Evolutionary conservation across 2,113 vertebrate species (phyloP).

Genomic region (Tachysurus vachellii): DNA sequence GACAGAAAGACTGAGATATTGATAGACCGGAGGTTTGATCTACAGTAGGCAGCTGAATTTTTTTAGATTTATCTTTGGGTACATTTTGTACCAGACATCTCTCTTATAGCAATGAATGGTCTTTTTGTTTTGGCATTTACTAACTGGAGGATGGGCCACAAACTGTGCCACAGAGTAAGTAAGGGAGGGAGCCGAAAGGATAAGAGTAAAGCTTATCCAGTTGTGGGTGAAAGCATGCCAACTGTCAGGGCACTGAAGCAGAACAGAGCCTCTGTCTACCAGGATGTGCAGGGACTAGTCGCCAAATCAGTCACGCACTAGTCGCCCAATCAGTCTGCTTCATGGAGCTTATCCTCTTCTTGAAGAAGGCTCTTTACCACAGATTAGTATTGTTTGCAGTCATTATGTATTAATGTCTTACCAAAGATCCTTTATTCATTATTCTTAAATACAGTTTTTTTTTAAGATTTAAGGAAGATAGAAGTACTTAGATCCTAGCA

Average conservation of each 20-base stretch:
- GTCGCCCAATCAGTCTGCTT: background rate
- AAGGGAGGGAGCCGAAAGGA: slow-evolving; percentile 22
- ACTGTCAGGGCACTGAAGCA: slow-evolving; percentile 54
- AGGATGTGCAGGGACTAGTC: slow-evolving; percentile 17
- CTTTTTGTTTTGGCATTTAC: slow-evolving; percentile 56
- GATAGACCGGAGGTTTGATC: background rate
- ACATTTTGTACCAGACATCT: slow-evolving; percentile 29
- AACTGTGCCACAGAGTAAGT: slow-evolving; percentile 15
- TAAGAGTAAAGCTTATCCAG: slow-evolving; percentile 48
- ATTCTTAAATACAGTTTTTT: background rate
- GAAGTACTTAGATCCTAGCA: background rate
- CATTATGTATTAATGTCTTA: background rate
- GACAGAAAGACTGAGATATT: background rate
- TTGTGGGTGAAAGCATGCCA: slow-evolving; percentile 57
- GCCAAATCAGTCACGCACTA: slow-evolving; percentile 13
- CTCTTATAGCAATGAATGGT: slow-evolving; percentile 47
- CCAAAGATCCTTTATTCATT: slow-evolving; percentile 1
- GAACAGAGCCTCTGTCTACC: slow-evolving; percentile 57
- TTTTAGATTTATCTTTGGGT: slow-evolving; percentile 33
- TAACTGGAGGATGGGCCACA: slow-evolving; percentile 18
- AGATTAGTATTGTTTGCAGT: slow-evolving; percentile 26
- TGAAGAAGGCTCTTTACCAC: background rate
- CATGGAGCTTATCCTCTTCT: background rate
- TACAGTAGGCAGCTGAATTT: slow-evolving; percentile 1
- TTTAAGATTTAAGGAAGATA: background rate